Base-by-base conservation (phyloP, 2,888 invertebrate species). In the Halictus ligatus region DNA sequence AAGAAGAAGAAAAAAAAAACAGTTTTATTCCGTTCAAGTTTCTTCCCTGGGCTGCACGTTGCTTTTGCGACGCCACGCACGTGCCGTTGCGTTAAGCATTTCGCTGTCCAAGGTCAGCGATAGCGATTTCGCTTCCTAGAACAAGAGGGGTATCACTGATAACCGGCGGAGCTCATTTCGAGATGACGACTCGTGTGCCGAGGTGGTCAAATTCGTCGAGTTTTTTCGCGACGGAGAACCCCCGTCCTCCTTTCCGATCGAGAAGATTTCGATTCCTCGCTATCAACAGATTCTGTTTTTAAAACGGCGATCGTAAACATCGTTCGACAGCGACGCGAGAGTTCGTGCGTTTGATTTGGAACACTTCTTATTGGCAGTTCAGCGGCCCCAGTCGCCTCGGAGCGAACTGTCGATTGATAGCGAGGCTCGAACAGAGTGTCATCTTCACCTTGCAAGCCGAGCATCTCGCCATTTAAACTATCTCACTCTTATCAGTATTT, bases 111-210 rank as follows among this genome's bases (percentile, higher is more conserved):
- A 93, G 93, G 93, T 87, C 92, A 86, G 80, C 88, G 93, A 93
- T 93, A 92, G 89, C 90, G 89, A 89, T 86, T 89, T 89, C 84
- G 86, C 87, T 93, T 93, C 93, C 91, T 89, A 90, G 93, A 93
- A 93, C 80, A 83, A 78, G 83, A 71, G 88, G 89, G 84, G 78
- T 88, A 91, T 90, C 89, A 84, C 85, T 89, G 92, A 92, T 92
- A 92, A 91, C 82, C 71, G 69, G 78, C 72, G 29, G 64, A 58
- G 78, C 78, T 80, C 78, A 80, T 60, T 73, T 75, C 82, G 86
- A 84, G 86, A 88, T 84, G 84, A 80, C 76, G 75, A 50, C 72
- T 77, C 79, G 78, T 71, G 43, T 46, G 10, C 40, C 76, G 60
- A 72, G 80, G 80, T 81, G 54, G 67, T 29, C 67, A 7, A n/a